Conservation (phyloP, 2,797 vertebrate genomes). For the Alauda arvensis region DNA sequence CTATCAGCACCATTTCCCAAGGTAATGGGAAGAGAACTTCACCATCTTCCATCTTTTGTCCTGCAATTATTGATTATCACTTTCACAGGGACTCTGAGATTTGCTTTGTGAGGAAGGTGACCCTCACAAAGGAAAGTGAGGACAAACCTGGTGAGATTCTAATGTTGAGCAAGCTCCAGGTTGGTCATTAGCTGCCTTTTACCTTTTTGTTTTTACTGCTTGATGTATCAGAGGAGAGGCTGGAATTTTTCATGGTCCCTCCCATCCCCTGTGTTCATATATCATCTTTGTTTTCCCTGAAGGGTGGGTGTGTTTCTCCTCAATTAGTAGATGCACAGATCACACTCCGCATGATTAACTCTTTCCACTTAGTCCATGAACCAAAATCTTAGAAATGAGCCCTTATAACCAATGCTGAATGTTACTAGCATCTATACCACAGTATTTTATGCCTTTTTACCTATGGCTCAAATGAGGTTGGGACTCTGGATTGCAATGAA, state of each 20-base stretch:
- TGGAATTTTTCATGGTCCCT: not conserved
- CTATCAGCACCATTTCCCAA: not conserved
- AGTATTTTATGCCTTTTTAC: not conserved
- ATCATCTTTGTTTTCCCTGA: not conserved
- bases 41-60: not conserved
- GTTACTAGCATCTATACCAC: not conserved
- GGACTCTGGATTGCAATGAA: not conserved
- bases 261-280: not conserved
- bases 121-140: not conserved
- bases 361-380: not conserved
- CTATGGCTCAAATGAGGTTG: not conserved
- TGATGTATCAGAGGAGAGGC: not conserved
- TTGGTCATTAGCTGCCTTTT: not conserved
- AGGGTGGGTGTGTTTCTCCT: not conserved
- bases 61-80: not conserved
- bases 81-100: not conserved
- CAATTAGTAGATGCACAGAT: not conserved
- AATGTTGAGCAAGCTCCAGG: not conserved
- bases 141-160: not conserved
- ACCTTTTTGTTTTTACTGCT: not conserved
- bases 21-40: not conserved
- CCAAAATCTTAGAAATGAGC: not conserved
- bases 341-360: not conserved
- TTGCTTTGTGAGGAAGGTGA: not conserved
- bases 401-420: not conserved